A percentile compares a stretch with the other conserved stretches of the same genome.
phyloP scores from a whole-genome alignment of 1,140 invertebrate species.

The Battus philenor region DNA sequence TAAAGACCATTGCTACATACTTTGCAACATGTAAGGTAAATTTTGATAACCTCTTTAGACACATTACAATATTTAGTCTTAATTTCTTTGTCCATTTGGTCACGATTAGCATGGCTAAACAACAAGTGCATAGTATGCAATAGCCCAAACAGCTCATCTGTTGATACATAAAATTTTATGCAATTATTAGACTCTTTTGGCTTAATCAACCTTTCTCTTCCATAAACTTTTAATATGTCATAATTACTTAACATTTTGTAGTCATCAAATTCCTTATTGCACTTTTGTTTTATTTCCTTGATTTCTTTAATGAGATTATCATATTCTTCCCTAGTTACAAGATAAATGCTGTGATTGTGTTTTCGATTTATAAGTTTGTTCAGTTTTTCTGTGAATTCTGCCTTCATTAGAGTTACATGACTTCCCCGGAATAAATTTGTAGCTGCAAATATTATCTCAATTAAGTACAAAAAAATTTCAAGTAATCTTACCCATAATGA shows the following conservation, averaged over 20 bases:
- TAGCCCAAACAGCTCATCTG: conserved; percentile 44
- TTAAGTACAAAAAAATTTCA: no score
- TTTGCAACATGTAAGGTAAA: conserved; percentile 48
- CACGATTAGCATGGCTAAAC: conserved; percentile 42
- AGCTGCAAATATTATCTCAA: conserved; percentile 23
- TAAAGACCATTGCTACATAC: conserved; percentile 28
- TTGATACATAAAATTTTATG: conserved; percentile 49
- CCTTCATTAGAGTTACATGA: conserved; percentile 33
- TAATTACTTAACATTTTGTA: conserved; percentile 50
- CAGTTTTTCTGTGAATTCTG: conserved; percentile 46
- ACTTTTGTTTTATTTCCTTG: conserved; percentile 38
- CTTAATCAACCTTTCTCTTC: conserved; percentile 38
- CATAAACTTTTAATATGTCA: conserved; percentile 41
- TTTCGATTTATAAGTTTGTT: conserved; percentile 37
- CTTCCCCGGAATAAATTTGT: conserved; percentile 23
- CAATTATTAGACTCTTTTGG: conserved; percentile 25
- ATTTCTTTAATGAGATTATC: conserved; percentile 44
- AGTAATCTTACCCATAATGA: no score
- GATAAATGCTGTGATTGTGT: conserved; percentile 45
- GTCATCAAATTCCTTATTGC: conserved; percentile 40
- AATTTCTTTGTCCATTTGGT: conserved; percentile 38
- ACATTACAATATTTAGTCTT: conserved; percentile 62
- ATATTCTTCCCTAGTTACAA: conserved; percentile 35
- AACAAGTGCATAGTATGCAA: conserved; percentile 57
- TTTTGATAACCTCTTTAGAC: conserved; percentile 51